phyloP scores from a whole-genome alignment of 2,797 vertebrate genomes.

The Perodicticus potto region DNA sequence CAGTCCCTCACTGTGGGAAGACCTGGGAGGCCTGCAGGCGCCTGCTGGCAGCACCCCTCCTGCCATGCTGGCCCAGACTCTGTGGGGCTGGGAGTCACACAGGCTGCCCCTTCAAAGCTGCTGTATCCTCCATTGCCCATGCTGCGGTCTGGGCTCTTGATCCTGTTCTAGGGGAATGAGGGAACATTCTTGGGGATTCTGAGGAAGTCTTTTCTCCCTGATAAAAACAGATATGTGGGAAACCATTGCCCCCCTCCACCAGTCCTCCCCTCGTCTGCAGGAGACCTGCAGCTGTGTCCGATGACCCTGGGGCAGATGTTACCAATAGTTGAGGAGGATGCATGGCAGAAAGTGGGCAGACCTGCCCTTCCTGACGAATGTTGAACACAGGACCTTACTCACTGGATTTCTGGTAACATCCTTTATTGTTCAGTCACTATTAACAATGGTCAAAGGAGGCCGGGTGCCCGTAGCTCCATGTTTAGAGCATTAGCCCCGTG shows the following conservation, averaged over 20 bases:
- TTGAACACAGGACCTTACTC: neutral
- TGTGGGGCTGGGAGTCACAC: neutral
- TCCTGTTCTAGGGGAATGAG: neutral
- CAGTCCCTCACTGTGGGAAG: neutral
- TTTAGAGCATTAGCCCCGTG: too few relatives aligned
- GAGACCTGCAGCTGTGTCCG: neutral
- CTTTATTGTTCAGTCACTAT: neutral
- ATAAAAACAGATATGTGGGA: neutral
- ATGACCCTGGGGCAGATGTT: neutral
- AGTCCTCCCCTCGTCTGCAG: too few relatives aligned
- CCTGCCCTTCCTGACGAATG: neutral
- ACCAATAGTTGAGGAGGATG: neutral
- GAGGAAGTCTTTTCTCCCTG: neutral
- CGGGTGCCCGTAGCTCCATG: too few relatives aligned
- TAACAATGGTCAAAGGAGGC: neutral
- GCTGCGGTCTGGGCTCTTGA: neutral
- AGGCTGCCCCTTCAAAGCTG: accelerated
- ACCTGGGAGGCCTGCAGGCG: too few relatives aligned
- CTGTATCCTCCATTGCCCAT: neutral
- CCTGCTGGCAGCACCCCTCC: neutral
- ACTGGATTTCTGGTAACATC: neutral
- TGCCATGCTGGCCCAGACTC: neutral
- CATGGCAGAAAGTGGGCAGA: neutral
- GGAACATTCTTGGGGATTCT: neutral
- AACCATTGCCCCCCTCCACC: neutral